A percentile compares a stretch with the other conserved stretches of the same genome.
Evolutionary conservation across 2,797 vertebrate species (phyloP).

Genomic region (Meriones psammophilus): DNA sequence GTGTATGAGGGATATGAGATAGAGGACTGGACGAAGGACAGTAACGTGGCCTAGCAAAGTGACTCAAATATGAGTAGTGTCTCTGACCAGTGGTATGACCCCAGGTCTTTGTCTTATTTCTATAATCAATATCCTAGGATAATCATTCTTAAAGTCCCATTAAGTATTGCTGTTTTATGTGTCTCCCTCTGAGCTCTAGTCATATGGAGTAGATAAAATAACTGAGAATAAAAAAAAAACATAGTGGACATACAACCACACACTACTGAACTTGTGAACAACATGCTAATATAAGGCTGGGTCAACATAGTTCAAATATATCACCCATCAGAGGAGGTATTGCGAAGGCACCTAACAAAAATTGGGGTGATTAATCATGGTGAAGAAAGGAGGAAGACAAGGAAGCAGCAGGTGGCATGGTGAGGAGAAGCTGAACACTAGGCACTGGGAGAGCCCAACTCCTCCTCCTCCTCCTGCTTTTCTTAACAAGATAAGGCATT

Average conservation of each 20-base stretch:
- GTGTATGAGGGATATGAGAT: neutral
- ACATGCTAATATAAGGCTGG: neutral
- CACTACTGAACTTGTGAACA: neutral
- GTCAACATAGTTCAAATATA: neutral
- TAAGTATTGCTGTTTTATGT: neutral
- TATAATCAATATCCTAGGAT: neutral
- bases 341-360: neutral
- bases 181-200: neutral
- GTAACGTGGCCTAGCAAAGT: neutral
- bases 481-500: neutral
- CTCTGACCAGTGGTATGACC: neutral
- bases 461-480: accelerated
- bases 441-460: neutral
- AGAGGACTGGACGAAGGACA: neutral
- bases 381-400: neutral
- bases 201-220: neutral
- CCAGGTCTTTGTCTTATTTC: neutral
- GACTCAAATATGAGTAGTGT: no score
- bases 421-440: neutral
- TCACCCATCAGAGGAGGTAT: neutral
- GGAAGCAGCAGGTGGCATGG: no score
- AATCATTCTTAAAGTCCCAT: neutral
- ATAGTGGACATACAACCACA: neutral
- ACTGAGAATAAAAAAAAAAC: neutral
- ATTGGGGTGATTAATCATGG: neutral